Base-by-base conservation (phyloP, 2,797 vertebrate genomes). In the Moxostoma hubbsi region DNA sequence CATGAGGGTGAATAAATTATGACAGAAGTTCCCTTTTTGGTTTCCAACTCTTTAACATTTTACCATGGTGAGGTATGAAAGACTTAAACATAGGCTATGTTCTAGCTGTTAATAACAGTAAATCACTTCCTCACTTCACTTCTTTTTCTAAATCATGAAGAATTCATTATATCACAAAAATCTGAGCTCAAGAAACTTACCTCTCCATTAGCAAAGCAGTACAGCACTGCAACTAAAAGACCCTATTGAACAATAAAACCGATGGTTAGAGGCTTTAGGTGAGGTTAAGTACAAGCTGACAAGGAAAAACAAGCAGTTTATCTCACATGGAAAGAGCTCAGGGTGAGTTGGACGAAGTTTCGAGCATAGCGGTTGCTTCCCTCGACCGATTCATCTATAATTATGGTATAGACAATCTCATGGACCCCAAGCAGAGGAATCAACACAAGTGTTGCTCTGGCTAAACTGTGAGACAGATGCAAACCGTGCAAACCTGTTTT, bases 141-240 rank as follows among this genome's bases (percentile, higher is more conserved):
- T 53, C 36, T 36, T 36, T 36, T 36, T 62, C 36, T 36, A 62
- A 62, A 62, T 11, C 9, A 36, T 43, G 3, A 63, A 49, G 8
- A 66, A 15, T 46, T n/a, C 0, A 16, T 16, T 54, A 62, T 9
- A 46, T 5, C 45, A 57, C 11, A 53, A 55, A 75, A 18, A 77
- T n/a, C 8, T 5, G 9, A 57, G 45, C 50, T 9, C 47, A 67
- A 73, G 15, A 59, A 5, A 79, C 94, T 59, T 94, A 99, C 98
- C 96, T 99, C 98, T 91, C 95, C 97, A 1, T 98, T 99, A 53
- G 94, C 94, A 80, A 99, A 99, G 84, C 98, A 98, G 81, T 98
- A 99, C 77, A 97, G 90, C 84, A 96, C 90, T 75, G 97, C 96
- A 72, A 98, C 96, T 53, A 98, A 77, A 79, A 98, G 95, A 0